Base-by-base conservation (phyloP, 2,888 invertebrate species). In the Nemurella pictetii region DNA sequence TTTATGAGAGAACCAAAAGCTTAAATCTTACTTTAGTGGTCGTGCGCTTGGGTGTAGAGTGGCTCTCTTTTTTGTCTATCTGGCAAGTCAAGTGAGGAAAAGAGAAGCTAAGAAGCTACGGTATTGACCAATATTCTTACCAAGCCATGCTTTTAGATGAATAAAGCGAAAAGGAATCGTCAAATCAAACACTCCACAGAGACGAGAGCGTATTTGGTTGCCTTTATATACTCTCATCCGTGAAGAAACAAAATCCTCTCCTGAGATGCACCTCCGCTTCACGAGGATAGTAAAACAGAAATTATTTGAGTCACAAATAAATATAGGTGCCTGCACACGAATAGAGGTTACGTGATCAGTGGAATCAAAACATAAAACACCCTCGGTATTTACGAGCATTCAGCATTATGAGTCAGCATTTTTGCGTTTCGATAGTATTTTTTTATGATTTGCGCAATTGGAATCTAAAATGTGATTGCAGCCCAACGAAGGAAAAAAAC, bases 11-110 rank as follows among this genome's bases (percentile, higher is more conserved):
- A 75, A 75, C 75, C 28, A 26, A 26, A 28, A 75, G 75, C 75
- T 75, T 75, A 75, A 75, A 75, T 75, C 75, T 75, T 75, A 75
- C 75, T 75, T 75, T 75, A 75, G 75, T 75, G 28, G 75, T 75
- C 75, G 75, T 28, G 26, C 27, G 75, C 28, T 75, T 55, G 55
- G 55, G 75, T 75, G 75, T 12, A 27, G 75, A 75, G 75, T 75
- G 28, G 75, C 75, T 75, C 75, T 27, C 55, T 55, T 55, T 55
- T 55, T 55, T 55, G 55, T 55, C 55, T 55, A 20, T 12, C 55
- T 55, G 55, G 55, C 55, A 55, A 55, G 55, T 55, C 55, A 55
- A 55, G 55, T 15, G 55, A 55, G 20, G 55, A 3, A 20, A 55
- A 7, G 55, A 55, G 55, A 55, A 55, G 55, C 55, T 55, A 55